These are phyloP conservation scores for Ageneiosus marmoratus DNA, from an alignment of 2,113 vertebrate genomes.

Conservation along the genomic window DNA sequence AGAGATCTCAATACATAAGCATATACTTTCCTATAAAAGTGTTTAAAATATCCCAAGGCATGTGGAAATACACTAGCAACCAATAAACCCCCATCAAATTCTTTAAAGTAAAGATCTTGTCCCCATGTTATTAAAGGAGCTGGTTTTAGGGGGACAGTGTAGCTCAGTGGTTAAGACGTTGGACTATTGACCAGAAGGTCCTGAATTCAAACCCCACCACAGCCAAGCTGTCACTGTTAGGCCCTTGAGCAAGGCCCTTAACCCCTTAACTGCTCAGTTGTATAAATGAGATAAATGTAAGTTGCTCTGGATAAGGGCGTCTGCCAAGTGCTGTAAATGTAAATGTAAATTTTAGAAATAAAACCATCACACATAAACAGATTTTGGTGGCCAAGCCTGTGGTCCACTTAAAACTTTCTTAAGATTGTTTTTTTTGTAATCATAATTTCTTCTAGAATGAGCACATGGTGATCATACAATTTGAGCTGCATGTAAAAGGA, in stretches of 20 bases:
- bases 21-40: not conserved
- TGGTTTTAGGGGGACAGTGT: no score
- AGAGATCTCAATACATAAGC: not conserved
- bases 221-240: no score
- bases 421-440: not conserved
- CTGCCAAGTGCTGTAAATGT: no score
- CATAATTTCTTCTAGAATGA: not conserved
- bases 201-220: no score
- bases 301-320: no score
- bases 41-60: not conserved
- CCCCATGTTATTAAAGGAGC: slow-evolving; percentile 34
- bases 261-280: no score
- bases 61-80: not conserved
- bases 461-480: not conserved
- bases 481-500: not conserved
- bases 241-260: no score
- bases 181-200: no score
- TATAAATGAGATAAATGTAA: no score
- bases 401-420: not conserved
- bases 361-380: not conserved
- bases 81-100: not conserved
- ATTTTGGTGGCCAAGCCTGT: not conserved
- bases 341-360: no score
- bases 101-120: slow-evolving; percentile 17
- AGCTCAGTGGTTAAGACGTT: no score